Conservation (phyloP, 2,113 vertebrate species). For the Gambusia holbrooki region DNA sequence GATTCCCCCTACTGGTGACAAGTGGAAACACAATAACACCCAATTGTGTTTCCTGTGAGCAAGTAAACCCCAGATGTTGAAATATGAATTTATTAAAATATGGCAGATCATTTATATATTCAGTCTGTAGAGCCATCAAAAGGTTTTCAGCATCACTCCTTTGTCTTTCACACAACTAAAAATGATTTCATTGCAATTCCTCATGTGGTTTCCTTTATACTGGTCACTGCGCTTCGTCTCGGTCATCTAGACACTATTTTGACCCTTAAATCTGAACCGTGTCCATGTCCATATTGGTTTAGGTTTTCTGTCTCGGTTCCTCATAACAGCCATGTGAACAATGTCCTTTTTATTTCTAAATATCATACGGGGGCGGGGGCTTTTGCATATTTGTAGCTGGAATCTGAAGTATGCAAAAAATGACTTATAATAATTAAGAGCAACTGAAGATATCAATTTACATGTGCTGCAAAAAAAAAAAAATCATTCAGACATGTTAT, state of each 20-base stretch:
- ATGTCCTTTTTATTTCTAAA: slow-evolving; percentile 8
- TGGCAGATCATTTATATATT: not conserved
- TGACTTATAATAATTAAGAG: slow-evolving; percentile 15
- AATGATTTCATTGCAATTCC: not conserved
- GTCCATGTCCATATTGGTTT: not conserved
- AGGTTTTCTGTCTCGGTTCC: not conserved
- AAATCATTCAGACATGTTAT: not conserved
- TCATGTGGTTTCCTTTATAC: not conserved
- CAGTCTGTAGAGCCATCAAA: not conserved
- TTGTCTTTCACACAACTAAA: not conserved
- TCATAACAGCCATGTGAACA: not conserved
- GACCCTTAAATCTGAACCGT: not conserved
- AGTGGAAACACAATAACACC: slow-evolving; percentile 2
- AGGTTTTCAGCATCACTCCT: not conserved
- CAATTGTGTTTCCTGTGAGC: not conserved
- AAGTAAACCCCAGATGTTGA: not conserved
- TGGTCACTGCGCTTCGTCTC: not conserved
- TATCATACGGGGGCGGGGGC: not conserved
- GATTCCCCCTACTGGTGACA: slow-evolving; percentile 42
- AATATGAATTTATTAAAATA: not conserved
- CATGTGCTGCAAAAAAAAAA: too few relatives aligned
- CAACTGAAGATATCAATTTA: not conserved
- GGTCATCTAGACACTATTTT: not conserved
- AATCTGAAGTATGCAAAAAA: slow-evolving; percentile 37
- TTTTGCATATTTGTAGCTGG: slow-evolving; percentile 14